Conservation (phyloP, 2,113 vertebrate species). For the Boleophthalmus pectinirostris region DNA sequence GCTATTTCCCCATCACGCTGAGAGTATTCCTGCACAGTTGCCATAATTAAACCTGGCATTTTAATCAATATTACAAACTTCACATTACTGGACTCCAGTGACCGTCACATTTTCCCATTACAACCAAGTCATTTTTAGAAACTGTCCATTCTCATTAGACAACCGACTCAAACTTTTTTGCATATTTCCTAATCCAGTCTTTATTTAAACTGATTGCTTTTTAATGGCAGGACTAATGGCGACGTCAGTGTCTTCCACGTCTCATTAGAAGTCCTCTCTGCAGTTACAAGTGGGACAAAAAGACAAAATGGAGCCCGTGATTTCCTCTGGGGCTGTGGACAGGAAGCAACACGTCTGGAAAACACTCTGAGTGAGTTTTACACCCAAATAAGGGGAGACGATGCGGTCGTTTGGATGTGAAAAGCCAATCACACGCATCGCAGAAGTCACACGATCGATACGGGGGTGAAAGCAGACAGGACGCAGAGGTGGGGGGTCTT, state of each 20-base stretch:
- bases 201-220: constrained; percentile 11
- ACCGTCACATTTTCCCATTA: background rate
- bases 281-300: constrained; percentile 24
- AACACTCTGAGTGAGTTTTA: constrained; percentile 13
- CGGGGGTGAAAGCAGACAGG: constrained; percentile 8
- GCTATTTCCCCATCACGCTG: background rate
- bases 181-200: background rate
- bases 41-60: constrained; percentile 6
- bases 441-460: constrained; percentile 18
- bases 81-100: background rate
- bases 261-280: background rate
- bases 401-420: constrained; percentile 13
- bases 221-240: constrained; percentile 7
- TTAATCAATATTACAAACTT: constrained; percentile 8
- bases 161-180: background rate
- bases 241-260: background rate
- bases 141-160: background rate
- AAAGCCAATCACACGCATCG: constrained; percentile 17
- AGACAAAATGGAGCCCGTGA: constrained; percentile 2
- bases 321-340: background rate
- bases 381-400: background rate
- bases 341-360: constrained; percentile 14
- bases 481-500: too few species aligned
- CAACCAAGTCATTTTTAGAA: constrained; percentile 3
- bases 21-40: background rate